Percentiles rank a stretch among this genome's conserved stretches.
phyloP scores from a whole-genome alignment of 2,797 vertebrate species.

The Myiothlypis chrysogaster region DNA sequence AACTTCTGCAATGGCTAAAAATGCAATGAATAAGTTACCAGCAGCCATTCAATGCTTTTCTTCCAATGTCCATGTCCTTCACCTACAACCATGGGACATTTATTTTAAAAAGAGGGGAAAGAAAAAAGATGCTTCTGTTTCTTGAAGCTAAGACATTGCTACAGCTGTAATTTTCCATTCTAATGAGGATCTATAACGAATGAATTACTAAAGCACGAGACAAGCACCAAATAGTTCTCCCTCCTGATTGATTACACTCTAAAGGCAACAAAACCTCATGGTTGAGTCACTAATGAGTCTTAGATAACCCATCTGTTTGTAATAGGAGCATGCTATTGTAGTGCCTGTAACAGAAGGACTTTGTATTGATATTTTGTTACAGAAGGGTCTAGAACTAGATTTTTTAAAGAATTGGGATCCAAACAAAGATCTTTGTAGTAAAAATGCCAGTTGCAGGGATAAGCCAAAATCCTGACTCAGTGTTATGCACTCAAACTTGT shows the following conservation, averaged over 20 bases:
- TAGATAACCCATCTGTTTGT: slow-evolving; percentile 65
- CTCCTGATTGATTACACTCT: slow-evolving; percentile 64
- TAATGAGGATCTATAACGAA: background rate
- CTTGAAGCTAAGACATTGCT: background rate
- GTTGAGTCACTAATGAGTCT: slow-evolving; percentile 56
- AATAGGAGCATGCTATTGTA: slow-evolving; percentile 53
- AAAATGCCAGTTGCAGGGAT: background rate
- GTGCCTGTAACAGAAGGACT: slow-evolving; percentile 59
- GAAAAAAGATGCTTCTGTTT: background rate
- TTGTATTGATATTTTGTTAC: slow-evolving; percentile 58
- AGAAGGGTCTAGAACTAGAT: background rate
- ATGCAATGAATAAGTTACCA: background rate
- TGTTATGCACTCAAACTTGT: background rate
- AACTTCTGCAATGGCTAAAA: background rate
- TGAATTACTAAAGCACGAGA: background rate
- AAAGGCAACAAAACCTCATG: slow-evolving; percentile 68
- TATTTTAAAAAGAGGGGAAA: background rate
- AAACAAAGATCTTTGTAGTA: background rate
- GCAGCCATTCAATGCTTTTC: background rate
- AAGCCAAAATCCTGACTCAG: background rate
- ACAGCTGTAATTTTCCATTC: background rate
- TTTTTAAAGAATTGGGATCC: background rate
- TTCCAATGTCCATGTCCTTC: background rate
- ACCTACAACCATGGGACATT: background rate
- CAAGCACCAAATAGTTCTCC: background rate